Evolutionary conservation across 2,113 vertebrate species (phyloP).

Genomic region (Engystomops pustulosus): DNA sequence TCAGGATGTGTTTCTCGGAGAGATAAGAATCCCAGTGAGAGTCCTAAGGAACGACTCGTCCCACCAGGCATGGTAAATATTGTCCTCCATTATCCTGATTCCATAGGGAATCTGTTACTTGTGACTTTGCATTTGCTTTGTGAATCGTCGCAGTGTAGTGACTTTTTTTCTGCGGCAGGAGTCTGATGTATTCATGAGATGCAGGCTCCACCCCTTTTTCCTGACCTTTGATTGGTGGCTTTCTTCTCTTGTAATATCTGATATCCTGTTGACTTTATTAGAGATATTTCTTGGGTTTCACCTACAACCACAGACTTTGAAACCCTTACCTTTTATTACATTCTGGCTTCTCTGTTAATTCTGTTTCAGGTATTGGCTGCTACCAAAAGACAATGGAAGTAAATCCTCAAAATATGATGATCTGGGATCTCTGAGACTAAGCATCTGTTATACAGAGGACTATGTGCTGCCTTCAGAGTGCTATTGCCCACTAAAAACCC

Average conservation of each 20-base stretch:
- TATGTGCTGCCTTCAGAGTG: conserved; percentile 90
- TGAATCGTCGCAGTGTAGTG: too few relatives aligned
- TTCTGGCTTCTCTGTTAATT: background rate
- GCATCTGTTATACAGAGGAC: conserved; percentile 94
- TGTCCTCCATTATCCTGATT: too few relatives aligned
- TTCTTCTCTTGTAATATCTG: too few relatives aligned
- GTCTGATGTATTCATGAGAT: too few relatives aligned
- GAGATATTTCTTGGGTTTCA: background rate
- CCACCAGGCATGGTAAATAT: conserved; percentile 92
- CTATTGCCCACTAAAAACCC: conserved; percentile 84
- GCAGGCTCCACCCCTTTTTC: too few relatives aligned
- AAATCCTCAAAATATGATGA: conserved; percentile 91
- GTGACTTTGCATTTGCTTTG: too few relatives aligned
- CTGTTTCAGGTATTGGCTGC: conserved; percentile 89
- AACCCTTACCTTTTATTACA: background rate
- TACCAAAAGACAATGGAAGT: conserved; percentile 93
- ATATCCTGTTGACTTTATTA: too few relatives aligned
- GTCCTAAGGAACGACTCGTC: conserved; percentile 83
- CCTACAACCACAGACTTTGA: background rate
- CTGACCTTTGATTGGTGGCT: too few relatives aligned
- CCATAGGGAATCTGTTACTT: too few relatives aligned
- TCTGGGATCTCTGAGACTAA: conserved; percentile 90
- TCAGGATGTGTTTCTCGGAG: conserved; percentile 94
- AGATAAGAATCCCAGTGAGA: conserved; percentile 92
- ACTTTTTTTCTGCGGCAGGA: too few relatives aligned